phyloP scores from a whole-genome alignment of 2,113 vertebrate genomes.

The Callocephalon fimbriatum region DNA sequence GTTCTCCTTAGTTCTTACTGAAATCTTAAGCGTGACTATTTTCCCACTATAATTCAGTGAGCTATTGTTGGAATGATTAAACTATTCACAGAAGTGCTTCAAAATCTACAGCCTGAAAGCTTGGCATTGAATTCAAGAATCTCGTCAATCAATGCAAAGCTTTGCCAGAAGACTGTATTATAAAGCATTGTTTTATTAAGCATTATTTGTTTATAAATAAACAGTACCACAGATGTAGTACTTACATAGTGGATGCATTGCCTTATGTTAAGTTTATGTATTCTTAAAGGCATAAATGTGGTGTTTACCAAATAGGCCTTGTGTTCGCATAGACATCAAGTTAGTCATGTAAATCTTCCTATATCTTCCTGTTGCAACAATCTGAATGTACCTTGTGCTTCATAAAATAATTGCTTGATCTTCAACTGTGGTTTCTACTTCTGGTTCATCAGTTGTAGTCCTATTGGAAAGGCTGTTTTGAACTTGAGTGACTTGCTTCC shows the following conservation, averaged over 20 bases:
- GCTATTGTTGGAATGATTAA: background rate
- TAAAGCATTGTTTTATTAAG: conserved; percentile 41
- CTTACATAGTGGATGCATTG: conserved; percentile 64
- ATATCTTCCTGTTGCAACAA: conserved; percentile 20
- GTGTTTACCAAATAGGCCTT: conserved; percentile 69
- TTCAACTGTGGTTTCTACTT: background rate
- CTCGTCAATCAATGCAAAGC: background rate
- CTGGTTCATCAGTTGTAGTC: background rate
- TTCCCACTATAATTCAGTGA: background rate
- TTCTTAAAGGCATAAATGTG: conserved; percentile 75
- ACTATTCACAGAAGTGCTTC: background rate
- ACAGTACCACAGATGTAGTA: conserved; percentile 70
- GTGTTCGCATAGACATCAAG: conserved; percentile 71
- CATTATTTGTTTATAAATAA: conserved; percentile 67
- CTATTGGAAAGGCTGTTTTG: background rate
- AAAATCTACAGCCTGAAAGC: background rate
- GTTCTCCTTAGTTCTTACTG: background rate
- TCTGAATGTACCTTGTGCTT: conserved; percentile 13
- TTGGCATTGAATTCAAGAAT: background rate
- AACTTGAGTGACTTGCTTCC: background rate
- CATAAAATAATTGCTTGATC: background rate
- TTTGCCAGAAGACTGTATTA: conserved; percentile 10
- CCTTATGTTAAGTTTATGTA: conserved; percentile 71
- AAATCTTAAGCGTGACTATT: background rate
- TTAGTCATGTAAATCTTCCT: conserved; percentile 54